phyloP scores from a whole-genome alignment of 1,140 invertebrate species.

The Drosophila tropicalis region DNA sequence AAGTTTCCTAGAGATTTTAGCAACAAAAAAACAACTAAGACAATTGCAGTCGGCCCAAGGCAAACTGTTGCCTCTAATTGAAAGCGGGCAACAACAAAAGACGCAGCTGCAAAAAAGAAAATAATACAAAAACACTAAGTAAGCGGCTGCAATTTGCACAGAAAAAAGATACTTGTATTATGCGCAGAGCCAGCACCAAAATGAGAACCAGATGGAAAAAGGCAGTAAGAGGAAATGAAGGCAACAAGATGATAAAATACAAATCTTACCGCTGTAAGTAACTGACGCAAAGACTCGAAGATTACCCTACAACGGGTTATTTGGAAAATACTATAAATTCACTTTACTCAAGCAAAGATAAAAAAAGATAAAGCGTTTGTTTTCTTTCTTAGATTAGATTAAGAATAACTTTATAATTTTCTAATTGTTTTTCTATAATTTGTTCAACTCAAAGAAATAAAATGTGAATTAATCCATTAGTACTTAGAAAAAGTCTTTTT shows the following conservation, averaged over 20 bases:
- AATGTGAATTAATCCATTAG: no score
- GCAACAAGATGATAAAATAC: constrained; percentile 5
- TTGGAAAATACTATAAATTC: no score
- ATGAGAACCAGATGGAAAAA: constrained; percentile 27
- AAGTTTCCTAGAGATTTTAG: constrained; percentile 66
- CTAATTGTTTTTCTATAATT: no score
- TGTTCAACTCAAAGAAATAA: no score
- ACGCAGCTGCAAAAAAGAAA: neutral
- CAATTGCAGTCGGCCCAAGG: constrained; percentile 51
- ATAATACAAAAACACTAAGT: constrained; percentile 4
- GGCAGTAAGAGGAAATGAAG: constrained; percentile 6
- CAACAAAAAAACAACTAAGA: constrained; percentile 52
- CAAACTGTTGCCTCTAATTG: constrained; percentile 77
- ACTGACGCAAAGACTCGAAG: neutral
- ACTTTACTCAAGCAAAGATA: no score
- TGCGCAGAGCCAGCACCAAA: constrained; percentile 37
- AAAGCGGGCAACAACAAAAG: constrained; percentile 49
- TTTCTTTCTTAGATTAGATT: no score
- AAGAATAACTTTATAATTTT: no score
- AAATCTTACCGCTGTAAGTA: constrained; percentile 2
- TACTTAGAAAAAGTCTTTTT: no score
- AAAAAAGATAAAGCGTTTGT: no score
- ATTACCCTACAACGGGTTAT: neutral
- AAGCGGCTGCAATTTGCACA: constrained; percentile 67
- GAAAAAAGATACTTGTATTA: constrained; percentile 52